A percentile compares a stretch with the other conserved stretches of the same genome.
phyloP scores from a whole-genome alignment of 2,113 vertebrate genomes.

The Myocastor coypus region DNA sequence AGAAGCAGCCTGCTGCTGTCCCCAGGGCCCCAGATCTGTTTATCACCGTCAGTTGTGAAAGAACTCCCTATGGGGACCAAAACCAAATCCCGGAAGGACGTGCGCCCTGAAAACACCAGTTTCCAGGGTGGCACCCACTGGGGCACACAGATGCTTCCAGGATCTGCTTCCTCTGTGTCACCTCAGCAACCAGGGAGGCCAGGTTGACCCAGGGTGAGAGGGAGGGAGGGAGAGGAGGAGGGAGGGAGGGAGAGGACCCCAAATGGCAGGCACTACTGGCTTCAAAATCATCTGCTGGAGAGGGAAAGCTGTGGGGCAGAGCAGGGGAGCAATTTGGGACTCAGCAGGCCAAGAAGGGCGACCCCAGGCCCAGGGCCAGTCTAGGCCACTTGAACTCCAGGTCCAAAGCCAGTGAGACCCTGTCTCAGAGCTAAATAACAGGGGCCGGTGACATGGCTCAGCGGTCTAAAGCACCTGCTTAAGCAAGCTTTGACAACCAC shows the following conservation, averaged over 20 bases:
- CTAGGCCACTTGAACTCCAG: background rate
- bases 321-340: fast-evolving
- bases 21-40: conserved; percentile 1
- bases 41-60: background rate
- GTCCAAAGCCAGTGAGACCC: background rate
- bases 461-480: too few species aligned
- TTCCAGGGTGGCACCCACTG: background rate
- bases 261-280: too few species aligned
- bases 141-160: background rate
- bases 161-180: background rate
- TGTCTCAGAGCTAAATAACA: background rate
- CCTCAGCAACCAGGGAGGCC: background rate
- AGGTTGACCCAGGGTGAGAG: fast-evolving
- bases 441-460: too few species aligned
- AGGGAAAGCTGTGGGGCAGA: too few species aligned
- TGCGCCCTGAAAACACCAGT: background rate
- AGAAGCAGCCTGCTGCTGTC: background rate
- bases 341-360: background rate
- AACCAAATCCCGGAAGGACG: background rate
- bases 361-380: background rate
- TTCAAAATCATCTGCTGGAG: background rate
- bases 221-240: too few species aligned
- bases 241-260: too few species aligned
- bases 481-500: too few species aligned
- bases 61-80: background rate